These are phyloP conservation scores for Tenthredo distinguenda DNA, from an alignment of 2,888 invertebrate genomes.

Conservation along the genomic window DNA sequence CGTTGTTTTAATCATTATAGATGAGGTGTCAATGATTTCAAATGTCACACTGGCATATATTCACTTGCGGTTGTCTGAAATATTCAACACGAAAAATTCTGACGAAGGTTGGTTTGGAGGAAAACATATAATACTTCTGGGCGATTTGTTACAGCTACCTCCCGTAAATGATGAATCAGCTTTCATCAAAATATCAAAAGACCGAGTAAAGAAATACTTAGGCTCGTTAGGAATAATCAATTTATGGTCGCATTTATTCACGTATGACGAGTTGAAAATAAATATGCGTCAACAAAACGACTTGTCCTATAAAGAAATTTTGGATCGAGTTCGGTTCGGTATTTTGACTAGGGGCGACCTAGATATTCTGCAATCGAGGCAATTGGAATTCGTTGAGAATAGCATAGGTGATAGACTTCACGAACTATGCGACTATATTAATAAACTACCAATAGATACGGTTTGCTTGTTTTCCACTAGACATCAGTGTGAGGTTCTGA, in stretches of 20 bases:
- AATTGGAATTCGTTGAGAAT: not conserved
- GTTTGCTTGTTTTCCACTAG: no score
- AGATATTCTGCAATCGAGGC: not conserved
- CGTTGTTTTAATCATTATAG: slow-evolving; percentile 67
- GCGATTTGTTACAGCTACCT: slow-evolving; percentile 65
- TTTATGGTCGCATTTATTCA: no score
- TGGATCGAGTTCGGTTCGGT: slow-evolving; percentile 44
- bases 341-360: not conserved
- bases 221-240: slow-evolving; percentile 27
- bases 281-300: slow-evolving; percentile 44
- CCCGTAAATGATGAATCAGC: slow-evolving; percentile 63
- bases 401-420: no score
- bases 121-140: slow-evolving; percentile 61
- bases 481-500: no score
- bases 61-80: slow-evolving; percentile 63
- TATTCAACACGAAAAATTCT: slow-evolving; percentile 65
- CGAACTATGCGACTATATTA: not conserved
- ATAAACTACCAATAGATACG: not conserved
- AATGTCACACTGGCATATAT: slow-evolving; percentile 65
- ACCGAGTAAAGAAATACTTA: slow-evolving; percentile 59
- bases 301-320: slow-evolving; percentile 57
- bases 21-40: slow-evolving; percentile 63
- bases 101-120: slow-evolving; percentile 62
- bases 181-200: slow-evolving; percentile 59
- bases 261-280: no score